Evolutionary conservation across 2,888 invertebrate genomes (phyloP), one percentile per base, ranked within the genome.

Genomic region (Alitta virens): DNA sequence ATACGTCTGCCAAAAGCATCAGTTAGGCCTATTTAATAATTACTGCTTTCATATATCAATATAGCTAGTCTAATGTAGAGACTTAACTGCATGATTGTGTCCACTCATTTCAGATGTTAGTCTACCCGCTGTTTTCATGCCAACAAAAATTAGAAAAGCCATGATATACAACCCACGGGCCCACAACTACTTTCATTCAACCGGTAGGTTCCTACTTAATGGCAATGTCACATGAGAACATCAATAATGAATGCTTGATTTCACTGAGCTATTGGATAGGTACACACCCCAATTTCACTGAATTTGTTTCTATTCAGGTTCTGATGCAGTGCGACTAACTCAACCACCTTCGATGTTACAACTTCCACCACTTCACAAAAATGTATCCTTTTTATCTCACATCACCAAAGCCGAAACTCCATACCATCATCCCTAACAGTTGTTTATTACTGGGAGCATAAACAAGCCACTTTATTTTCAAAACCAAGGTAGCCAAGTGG

Each of bases 121-220:
- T 65, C 67, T 81, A 40, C 81, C 81, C 27, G 81, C 81, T 9
- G 69, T 82, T 60, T 82, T 82, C 68, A 79, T 81, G 78, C 81
- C 81, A 18, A 72, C 71, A 53, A 74, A 71, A 57, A 72, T 72
- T 27, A 72, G 73, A 2, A 76, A 74, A 49, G 71, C 79, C 55
- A 65, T 51, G 16, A 66, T 68, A 9, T 82, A 71, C 70, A 82
- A 82, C 67, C 81, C 81, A 1, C 62, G 81, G 60, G 81, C 81
- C 16, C 76, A 76, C 63, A 75, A 78, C 63, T 81, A 80, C 63
- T 82, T 82, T 68, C 81, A 81, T 62, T 74, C 80, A 0, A 75
- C 75, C 67, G 81, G 80, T 74, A 27, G 23, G 52, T 52, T 3
- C 16, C 16, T 52, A 12, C 9, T 21, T 14, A 14, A 25, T 7